A percentile compares a stretch with the other conserved stretches of the same genome.
Conservation (phyloP, 2,113 vertebrate genomes). For the Hemichromis elongatus region DNA sequence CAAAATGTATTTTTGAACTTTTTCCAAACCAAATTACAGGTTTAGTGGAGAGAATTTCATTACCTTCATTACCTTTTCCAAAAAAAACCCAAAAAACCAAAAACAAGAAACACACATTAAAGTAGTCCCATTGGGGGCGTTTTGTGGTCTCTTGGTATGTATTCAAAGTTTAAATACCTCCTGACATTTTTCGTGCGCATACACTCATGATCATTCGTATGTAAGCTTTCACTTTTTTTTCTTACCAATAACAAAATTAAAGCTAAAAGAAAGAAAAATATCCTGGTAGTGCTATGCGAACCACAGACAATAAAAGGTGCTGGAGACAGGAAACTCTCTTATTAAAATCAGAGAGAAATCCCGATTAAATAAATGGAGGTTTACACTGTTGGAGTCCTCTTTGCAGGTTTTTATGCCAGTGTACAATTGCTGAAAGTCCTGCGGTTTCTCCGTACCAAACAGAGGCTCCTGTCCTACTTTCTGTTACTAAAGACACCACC, state of each 20-base stretch:
- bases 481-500: background rate
- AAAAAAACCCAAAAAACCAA: no score
- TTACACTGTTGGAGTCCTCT: background rate
- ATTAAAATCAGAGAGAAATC: background rate
- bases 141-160: background rate
- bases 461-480: slow-evolving; percentile 26
- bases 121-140: background rate
- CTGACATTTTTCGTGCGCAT: background rate
- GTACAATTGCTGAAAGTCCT: background rate
- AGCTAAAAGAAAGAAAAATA: background rate
- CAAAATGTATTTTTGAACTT: background rate
- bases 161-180: background rate
- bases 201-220: background rate
- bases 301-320: background rate
- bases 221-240: background rate
- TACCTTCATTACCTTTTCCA: no score
- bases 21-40: background rate
- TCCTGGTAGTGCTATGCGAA: background rate
- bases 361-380: background rate
- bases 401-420: background rate
- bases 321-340: background rate
- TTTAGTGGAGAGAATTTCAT: background rate
- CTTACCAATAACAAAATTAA: background rate
- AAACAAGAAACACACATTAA: no score
- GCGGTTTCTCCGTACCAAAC: background rate